A percentile compares a stretch with the other conserved stretches of the same genome.
phyloP scores from a whole-genome alignment of 1,140 invertebrate genomes.

The Trachelipus rathkii region DNA sequence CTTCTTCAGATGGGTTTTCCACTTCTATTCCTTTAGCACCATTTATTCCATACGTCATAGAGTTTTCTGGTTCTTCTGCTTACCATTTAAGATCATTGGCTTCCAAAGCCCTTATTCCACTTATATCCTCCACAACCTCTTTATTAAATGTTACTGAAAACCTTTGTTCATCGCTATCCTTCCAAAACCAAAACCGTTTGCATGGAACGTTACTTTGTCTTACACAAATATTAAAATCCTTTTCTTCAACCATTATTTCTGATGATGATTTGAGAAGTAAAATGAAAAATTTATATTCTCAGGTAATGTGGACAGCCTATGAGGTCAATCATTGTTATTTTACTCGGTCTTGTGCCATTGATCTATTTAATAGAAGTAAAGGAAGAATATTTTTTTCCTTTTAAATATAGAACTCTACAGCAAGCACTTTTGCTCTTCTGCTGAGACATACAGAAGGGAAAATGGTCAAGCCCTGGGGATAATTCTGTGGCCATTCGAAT shows the following conservation, averaged over 20 bases:
- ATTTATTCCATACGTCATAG: constrained; percentile 50
- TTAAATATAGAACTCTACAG: background rate
- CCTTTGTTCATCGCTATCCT: constrained; percentile 24
- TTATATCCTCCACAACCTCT: constrained; percentile 55
- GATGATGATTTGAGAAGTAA: background rate
- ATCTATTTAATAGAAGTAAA: background rate
- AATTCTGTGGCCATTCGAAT: background rate
- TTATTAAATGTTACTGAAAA: constrained; percentile 39
- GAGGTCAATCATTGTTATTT: background rate
- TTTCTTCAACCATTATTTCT: background rate
- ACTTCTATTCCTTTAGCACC: constrained; percentile 45
- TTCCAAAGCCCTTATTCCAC: constrained; percentile 61
- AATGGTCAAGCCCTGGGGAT: background rate
- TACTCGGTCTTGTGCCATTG: background rate
- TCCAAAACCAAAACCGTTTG: constrained; percentile 52
- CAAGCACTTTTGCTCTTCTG: background rate
- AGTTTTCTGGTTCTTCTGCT: constrained; percentile 58
- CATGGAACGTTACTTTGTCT: constrained; percentile 57
- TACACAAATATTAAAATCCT: constrained; percentile 32
- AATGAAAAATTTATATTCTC: background rate
- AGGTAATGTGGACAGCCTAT: background rate
- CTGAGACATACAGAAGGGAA: background rate
- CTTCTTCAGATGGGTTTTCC: constrained; percentile 58
- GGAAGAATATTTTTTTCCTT: background rate
- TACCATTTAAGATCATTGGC: constrained; percentile 63